Conservation (phyloP, 2,888 invertebrate genomes). For the Odontothrips loti region DNA sequence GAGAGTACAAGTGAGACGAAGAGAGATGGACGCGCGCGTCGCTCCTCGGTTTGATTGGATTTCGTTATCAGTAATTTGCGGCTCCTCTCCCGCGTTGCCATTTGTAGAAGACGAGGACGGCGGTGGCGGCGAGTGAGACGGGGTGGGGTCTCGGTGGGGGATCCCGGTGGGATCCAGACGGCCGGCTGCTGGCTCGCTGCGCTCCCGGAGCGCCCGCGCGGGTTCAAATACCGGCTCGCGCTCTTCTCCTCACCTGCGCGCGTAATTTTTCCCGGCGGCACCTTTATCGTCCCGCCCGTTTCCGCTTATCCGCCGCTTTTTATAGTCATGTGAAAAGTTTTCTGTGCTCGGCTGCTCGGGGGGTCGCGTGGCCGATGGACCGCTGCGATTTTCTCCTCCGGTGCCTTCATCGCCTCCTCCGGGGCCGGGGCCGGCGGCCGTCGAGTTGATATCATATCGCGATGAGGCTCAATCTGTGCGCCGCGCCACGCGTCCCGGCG, state of each 20-base stretch:
- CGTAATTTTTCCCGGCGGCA: too few relatives aligned
- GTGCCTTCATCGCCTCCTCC: background rate
- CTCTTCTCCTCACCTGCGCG: too few relatives aligned
- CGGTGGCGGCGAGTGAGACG: background rate
- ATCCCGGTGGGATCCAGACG: background rate
- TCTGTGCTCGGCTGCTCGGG: too few relatives aligned
- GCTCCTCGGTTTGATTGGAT: background rate
- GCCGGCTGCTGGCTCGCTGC: background rate
- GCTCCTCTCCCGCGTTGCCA: background rate
- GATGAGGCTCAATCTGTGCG: background rate
- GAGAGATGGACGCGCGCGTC: background rate
- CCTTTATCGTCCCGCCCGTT: too few relatives aligned
- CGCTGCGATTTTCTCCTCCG: too few relatives aligned
- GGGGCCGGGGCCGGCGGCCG: background rate
- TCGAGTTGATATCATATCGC: background rate
- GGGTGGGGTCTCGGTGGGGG: background rate
- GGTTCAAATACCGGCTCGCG: too few relatives aligned
- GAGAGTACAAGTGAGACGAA: too few relatives aligned
- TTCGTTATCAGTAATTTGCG: background rate
- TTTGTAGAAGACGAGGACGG: background rate
- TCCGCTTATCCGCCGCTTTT: background rate
- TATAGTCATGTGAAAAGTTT: too few relatives aligned
- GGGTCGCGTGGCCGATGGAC: too few relatives aligned
- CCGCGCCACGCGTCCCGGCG: background rate
- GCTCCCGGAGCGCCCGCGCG: too few relatives aligned